phyloP scores from a whole-genome alignment of 2,113 vertebrate genomes.

The Colistium nudipinnis region DNA sequence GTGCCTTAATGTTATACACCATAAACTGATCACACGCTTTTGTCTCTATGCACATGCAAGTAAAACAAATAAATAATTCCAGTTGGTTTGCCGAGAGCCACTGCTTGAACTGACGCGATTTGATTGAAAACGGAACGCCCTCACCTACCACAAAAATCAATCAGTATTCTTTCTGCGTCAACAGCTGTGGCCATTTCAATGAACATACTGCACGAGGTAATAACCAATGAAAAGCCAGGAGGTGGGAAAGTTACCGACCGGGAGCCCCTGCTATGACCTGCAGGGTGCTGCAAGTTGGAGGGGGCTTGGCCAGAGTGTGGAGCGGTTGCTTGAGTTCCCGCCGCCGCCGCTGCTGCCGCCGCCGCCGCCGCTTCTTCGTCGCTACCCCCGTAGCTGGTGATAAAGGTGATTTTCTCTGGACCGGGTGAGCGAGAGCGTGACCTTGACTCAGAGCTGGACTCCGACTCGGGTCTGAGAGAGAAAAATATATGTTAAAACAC shows the following conservation, averaged over 20 bases:
- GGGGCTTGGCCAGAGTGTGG: conserved; percentile 78
- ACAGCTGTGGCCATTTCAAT: conserved; percentile 54
- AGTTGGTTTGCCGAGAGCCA: not conserved
- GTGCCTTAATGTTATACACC: conserved; percentile 10
- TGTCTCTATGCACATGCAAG: conserved; percentile 25
- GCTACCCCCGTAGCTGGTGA: conserved; percentile 95
- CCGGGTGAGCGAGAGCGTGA: conserved; percentile 89
- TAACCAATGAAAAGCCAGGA: conserved; percentile 79
- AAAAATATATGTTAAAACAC: not conserved
- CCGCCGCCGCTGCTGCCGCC: conserved; percentile 69
- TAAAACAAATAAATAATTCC: not conserved
- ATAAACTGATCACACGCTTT: conserved; percentile 1
- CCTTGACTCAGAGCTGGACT: conserved; percentile 88
- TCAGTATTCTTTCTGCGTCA: conserved; percentile 44
- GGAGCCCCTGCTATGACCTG: conserved; percentile 94
- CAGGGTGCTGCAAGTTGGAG: conserved; percentile 81
- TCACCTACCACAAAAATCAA: conserved; percentile 51
- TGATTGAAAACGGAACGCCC: conserved; percentile 25
- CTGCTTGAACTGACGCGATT: not conserved
- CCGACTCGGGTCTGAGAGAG: conserved; percentile 83
- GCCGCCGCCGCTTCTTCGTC: conserved; percentile 86
- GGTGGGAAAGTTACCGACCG: conserved; percentile 94
- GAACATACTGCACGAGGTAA: conserved; percentile 62
- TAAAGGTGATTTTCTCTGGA: conserved; percentile 94
- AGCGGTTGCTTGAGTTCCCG: conserved; percentile 64